Conservation (phyloP, 2,797 vertebrate species). For the Pipistrellus pipistrellus region DNA sequence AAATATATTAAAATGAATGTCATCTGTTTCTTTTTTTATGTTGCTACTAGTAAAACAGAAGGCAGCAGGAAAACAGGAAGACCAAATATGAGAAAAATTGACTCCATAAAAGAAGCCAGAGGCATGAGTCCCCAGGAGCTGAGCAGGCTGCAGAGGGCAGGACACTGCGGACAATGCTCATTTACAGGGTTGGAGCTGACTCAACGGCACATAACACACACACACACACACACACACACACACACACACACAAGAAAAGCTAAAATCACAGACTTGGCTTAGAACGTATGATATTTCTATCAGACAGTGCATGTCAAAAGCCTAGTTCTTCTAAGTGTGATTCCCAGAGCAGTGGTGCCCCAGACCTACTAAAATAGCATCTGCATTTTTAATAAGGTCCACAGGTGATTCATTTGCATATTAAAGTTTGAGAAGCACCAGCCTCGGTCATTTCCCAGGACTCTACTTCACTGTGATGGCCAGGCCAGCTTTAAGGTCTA, state of each 20-base stretch:
- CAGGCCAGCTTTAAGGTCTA: background rate
- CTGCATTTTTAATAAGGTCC: background rate
- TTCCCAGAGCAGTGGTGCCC: too few relatives aligned
- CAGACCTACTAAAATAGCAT: background rate
- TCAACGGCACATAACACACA: background rate
- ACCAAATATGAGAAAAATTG: background rate
- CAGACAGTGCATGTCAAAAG: background rate
- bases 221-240: background rate
- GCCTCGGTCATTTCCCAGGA: background rate
- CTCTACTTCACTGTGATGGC: background rate
- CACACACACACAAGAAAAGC: background rate
- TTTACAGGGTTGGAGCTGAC: background rate
- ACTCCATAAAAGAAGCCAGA: background rate
- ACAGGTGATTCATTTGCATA: background rate
- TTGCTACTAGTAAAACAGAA: background rate
- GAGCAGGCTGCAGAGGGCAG: background rate
- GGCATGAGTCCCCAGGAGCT: background rate
- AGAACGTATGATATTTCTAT: background rate
- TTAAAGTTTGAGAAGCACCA: background rate
- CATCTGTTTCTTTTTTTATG: constrained; percentile 32
- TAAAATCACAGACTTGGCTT: background rate
- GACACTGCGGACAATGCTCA: background rate
- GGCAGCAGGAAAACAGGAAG: background rate
- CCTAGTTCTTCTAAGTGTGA: background rate
- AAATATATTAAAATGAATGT: constrained; percentile 12